phyloP scores from a whole-genome alignment of 2,888 invertebrate genomes.

The Mythimna lalbum region DNA sequence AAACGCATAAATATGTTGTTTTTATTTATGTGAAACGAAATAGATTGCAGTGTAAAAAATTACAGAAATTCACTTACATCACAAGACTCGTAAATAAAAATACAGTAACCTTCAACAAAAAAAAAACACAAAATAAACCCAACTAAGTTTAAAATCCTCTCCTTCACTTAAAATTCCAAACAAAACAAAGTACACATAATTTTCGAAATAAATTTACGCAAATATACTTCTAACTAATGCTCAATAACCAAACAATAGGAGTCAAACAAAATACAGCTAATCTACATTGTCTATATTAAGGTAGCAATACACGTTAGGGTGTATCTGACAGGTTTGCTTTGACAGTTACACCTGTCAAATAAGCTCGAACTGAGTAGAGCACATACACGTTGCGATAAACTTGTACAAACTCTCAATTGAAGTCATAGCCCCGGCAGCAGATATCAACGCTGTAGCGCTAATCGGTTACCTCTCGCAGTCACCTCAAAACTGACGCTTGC shows the following conservation, averaged over 20 bases:
- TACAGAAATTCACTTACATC: neutral
- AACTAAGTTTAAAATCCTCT: neutral
- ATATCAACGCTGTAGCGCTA: too few species aligned
- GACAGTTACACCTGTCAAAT: too few species aligned
- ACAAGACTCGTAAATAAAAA: neutral
- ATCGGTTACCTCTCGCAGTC: too few species aligned
- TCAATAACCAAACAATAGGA: conserved; percentile 16
- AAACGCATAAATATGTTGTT: too few species aligned
- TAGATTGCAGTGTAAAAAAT: neutral
- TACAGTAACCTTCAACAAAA: neutral
- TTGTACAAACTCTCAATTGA: too few species aligned
- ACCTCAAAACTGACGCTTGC: too few species aligned
- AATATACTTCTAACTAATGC: neutral
- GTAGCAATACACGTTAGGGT: too few species aligned
- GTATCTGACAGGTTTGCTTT: too few species aligned
- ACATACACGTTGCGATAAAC: too few species aligned
- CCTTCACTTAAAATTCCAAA: neutral
- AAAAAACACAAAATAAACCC: neutral
- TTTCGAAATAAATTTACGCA: conserved; percentile 1
- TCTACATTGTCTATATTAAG: conserved; percentile 35
- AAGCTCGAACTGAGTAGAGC: too few species aligned
- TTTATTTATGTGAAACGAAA: neutral
- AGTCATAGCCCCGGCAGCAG: too few species aligned
- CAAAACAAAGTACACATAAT: conserved; percentile 13
- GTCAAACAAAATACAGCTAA: conserved; percentile 1